Evolutionary conservation across 2,797 vertebrate genomes (phyloP), one percentile per base, ranked within the genome.

Genomic region (Diglossa cyanea): DNA sequence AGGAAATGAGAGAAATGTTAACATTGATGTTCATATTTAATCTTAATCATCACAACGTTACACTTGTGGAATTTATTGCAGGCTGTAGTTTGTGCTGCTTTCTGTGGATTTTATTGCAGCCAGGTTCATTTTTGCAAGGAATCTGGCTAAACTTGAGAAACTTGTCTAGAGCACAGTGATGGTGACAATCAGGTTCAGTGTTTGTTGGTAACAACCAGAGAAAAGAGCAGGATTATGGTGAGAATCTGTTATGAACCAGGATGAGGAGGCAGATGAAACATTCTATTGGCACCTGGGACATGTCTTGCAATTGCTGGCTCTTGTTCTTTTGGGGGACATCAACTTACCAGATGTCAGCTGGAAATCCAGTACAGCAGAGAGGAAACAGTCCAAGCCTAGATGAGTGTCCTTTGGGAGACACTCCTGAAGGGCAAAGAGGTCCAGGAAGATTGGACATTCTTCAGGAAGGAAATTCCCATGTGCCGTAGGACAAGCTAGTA

Each of bases 301-400:
- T 47, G 25, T n/a, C 57, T 70, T 4, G 16, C 13, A 4, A 0
- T 80, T 0, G 0, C 11, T 75, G 63, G 5, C 9, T 23, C 15
- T 51, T 80, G 16, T 47, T 86, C 48, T 40, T 19, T 1, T n/a
- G 31, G 16, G 7, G 6, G 7, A 19, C 30, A n/a, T 39, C 23
- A 26, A 2, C 12, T 28, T 37, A 15, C 4, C 39, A 53, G 8
- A 25, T 30, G 10, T 13, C 57, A 42, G 11, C 25, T 91, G 50
- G 30, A 81, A 63, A 58, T n/a, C 8, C 45, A 70, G 6, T 24
- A 18, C 39, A 63, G 39, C 11, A 81, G 44, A 40, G 57, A 80
- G 30, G 5, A 53, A 80, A 21, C 1, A 31, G 5, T 23, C 40
- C 30, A 39, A 55, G 31, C 17, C 5, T 15, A 3, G 4, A 15